phyloP scores from a whole-genome alignment of 2,888 invertebrate genomes.

The Caradrina clavipalpis region DNA sequence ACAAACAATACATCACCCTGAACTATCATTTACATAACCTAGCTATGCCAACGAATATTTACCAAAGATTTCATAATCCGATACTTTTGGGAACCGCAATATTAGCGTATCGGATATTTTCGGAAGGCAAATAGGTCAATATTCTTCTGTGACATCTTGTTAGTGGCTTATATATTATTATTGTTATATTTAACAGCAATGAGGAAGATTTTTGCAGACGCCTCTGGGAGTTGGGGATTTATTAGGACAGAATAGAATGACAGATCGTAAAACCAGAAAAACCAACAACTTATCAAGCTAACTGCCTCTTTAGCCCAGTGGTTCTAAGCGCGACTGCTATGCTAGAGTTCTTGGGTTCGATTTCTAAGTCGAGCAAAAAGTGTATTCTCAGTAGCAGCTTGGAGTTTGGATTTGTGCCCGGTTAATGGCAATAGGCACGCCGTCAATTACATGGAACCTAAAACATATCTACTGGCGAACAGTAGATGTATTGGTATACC shows the following conservation, averaged over 20 bases:
- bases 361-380: no score
- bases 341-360: no score
- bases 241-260: constrained; percentile 21
- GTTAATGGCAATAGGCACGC: no score
- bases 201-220: constrained; percentile 13
- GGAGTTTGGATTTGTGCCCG: no score
- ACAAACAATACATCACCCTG: constrained; percentile 24
- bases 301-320: no score
- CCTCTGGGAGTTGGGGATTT: constrained; percentile 17
- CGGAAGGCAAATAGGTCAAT: constrained; percentile 58
- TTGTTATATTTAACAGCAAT: constrained; percentile 28
- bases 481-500: no score
- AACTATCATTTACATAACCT: constrained; percentile 32
- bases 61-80: constrained; percentile 53
- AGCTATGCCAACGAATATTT: constrained; percentile 30
- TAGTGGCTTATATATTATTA: constrained; percentile 52
- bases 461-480: no score
- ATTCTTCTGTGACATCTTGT: constrained; percentile 50
- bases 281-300: neutral
- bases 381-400: no score
- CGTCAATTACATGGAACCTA: no score
- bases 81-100: constrained; percentile 49
- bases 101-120: constrained; percentile 58
- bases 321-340: no score
- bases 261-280: neutral